A percentile compares a stretch with the other conserved stretches of the same genome.
phyloP scores from a whole-genome alignment of 2,797 vertebrate genomes.

The Enteromius paludinosus region DNA sequence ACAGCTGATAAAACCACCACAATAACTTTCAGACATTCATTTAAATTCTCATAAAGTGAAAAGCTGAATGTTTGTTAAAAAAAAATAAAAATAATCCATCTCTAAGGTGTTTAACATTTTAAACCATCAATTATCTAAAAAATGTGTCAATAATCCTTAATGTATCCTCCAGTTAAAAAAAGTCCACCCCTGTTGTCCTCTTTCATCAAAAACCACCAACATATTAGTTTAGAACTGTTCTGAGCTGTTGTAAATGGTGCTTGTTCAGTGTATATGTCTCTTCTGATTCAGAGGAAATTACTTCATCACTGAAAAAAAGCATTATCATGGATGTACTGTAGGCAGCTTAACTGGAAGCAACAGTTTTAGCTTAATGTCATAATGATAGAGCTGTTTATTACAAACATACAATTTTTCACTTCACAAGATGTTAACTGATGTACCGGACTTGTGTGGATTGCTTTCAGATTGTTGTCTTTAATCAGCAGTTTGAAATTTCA shows the following conservation, averaged over 20 bases:
- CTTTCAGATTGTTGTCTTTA: not conserved
- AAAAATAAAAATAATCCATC: not conserved
- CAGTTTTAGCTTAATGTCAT: not conserved
- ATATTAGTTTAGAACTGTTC: not conserved
- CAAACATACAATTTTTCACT: not conserved
- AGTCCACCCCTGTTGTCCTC: not conserved
- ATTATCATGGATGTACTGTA: not conserved
- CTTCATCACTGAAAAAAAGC: not conserved
- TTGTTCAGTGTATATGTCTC: not conserved
- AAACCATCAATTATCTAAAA: not conserved
- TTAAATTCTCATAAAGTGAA: not conserved
- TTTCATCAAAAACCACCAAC: not conserved
- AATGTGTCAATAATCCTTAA: not conserved
- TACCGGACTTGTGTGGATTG: not conserved
- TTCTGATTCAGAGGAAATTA: not conserved
- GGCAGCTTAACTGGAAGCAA: not conserved
- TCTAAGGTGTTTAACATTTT: not conserved
- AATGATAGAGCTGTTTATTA: not conserved
- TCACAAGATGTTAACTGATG: not conserved
- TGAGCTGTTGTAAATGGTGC: not conserved
- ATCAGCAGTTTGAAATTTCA: not conserved
- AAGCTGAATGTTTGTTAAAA: not conserved
- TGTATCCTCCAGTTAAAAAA: not conserved
- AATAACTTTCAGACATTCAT: not conserved
- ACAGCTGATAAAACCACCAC: not conserved